Percentiles rank a stretch among this genome's conserved stretches.
Evolutionary conservation across 1,140 invertebrate genomes (phyloP).

Genomic region (Papilio helenus): DNA sequence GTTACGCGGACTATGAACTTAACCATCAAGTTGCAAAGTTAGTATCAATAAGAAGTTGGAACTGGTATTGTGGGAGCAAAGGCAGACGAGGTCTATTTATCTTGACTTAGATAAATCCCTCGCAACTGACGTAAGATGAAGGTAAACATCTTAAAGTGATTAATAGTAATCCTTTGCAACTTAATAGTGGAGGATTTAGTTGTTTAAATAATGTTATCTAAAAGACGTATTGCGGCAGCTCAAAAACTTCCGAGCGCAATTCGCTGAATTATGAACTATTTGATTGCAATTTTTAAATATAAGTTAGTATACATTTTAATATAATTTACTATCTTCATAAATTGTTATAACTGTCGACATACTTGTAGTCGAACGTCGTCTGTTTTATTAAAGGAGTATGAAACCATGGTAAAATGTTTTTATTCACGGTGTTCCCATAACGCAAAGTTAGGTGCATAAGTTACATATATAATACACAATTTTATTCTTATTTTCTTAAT

Average conservation of each 20-base stretch:
- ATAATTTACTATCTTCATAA: background rate
- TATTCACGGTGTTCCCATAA: too few relatives aligned
- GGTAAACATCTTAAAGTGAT: conserved; percentile 37
- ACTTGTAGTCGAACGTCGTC: too few relatives aligned
- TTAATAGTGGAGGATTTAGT: conserved; percentile 42
- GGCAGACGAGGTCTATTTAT: conserved; percentile 33
- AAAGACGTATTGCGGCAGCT: conserved; percentile 36
- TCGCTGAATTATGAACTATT: conserved; percentile 13
- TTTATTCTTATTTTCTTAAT: too few relatives aligned
- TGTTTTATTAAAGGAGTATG: too few relatives aligned
- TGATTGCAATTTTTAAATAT: background rate
- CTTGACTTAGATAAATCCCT: conserved; percentile 36
- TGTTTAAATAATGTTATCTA: conserved; percentile 44
- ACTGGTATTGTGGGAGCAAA: conserved; percentile 15
- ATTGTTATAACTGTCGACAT: background rate
- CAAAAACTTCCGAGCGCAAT: conserved; percentile 33
- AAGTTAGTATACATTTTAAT: background rate
- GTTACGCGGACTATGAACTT: background rate
- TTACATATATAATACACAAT: too few relatives aligned
- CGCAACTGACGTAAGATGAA: conserved; percentile 35
- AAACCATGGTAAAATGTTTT: too few relatives aligned
- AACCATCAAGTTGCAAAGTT: conserved; percentile 7
- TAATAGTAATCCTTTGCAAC: conserved; percentile 39
- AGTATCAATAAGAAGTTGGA: conserved; percentile 17
- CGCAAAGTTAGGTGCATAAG: too few relatives aligned